Base-by-base conservation (phyloP, 1,140 invertebrate genomes). In the Zaprionus tsacasi region DNA sequence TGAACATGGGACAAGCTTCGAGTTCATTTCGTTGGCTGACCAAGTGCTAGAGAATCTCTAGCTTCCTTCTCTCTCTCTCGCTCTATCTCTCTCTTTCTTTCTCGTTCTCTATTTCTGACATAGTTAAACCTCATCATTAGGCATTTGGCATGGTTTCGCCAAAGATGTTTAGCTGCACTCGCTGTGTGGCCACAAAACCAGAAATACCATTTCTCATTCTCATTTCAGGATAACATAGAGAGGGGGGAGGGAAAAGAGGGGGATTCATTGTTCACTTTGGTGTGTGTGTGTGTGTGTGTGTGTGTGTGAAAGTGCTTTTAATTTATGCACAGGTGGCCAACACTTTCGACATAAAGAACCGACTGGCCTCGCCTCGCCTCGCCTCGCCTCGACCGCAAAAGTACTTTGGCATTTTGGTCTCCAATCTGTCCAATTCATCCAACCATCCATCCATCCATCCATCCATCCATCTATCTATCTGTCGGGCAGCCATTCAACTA, bases 251-350 rank as follows among this genome's bases (percentile, higher is more conserved):
- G 54, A 27, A 13, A 6, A 17, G 30, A 10, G 7, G 33, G 3
- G 27, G 33, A 0, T 30, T 60, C 43, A 65, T 76, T 76, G 73
- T 76, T 66, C 73, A 76, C 59, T 71, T 72, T 21, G 38, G 50
- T 27, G 38, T 50, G 17, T 21, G 17, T 3, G 38, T 50, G 17
- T 21, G 17, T 3, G 45, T 48, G 17, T 12, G 45, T 50, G 45
- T 30, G 21, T 50, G 48, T 70, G 54, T 60, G 59, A 36, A 67
- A 72, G 70, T 76, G 74, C 70, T 76, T 72, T 76, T 76, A 76
- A 76, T 76, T 76, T 72, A 72, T 76, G 74, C 74, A 76, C 70
- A 76, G 74, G 70, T 76, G 70, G 35, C 61, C 70, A 76, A 72
- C 74, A 76, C 74, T 70, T 71, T 63, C 40, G 40, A 57, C 67